Percentiles rank a stretch among this genome's conserved stretches.
These are phyloP conservation scores for Phrynocephalus versicolor DNA, from an alignment of 2,113 vertebrate genomes.

Conservation along the genomic window DNA sequence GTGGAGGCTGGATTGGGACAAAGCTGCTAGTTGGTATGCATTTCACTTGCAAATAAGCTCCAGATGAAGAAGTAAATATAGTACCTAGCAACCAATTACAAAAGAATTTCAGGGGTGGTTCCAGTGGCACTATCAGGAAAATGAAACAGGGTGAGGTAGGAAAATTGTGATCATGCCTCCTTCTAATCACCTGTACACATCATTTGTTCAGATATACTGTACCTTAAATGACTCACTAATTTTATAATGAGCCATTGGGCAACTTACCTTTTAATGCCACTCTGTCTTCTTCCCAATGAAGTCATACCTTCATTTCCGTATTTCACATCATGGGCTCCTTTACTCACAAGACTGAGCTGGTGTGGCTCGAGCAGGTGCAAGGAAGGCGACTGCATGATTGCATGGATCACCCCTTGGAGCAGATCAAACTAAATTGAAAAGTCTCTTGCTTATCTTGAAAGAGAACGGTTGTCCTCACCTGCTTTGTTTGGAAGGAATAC, in stretches of 20 bases:
- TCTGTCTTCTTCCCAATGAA: not conserved
- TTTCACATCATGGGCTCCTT: not conserved
- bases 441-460: no score
- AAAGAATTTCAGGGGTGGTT: not conserved
- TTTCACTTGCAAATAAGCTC: not conserved
- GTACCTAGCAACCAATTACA: not conserved
- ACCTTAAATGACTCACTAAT: conserved; percentile 22
- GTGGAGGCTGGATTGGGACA: not conserved
- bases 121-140: not conserved
- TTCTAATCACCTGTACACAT: not conserved
- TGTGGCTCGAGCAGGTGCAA: no score
- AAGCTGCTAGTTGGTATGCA: not conserved
- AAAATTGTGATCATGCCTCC: conserved; percentile 15
- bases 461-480: no score
- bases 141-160: conserved; percentile 4
- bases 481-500: no score
- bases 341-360: not conserved
- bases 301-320: not conserved
- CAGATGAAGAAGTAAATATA: not conserved
- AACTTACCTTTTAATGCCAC: not conserved
- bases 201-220: not conserved
- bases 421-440: no score
- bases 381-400: no score
- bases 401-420: no score
- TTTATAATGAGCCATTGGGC: not conserved